Conservation (phyloP, 2,888 invertebrate genomes). For the Lamproptera curius region DNA sequence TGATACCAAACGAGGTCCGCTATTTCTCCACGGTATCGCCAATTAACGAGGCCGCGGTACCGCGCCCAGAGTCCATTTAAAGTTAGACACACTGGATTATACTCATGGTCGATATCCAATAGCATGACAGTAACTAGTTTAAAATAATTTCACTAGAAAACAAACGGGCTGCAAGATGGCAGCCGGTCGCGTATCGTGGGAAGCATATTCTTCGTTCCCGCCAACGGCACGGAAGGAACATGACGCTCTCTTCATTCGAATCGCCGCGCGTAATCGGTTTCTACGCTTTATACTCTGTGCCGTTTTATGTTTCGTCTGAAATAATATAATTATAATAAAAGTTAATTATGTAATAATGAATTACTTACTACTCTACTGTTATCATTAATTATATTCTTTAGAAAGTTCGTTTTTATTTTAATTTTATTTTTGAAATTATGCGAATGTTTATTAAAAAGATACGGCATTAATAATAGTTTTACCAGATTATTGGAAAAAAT, state of each 20-base stretch:
- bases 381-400: too few relatives aligned
- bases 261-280: slow-evolving; percentile 4
- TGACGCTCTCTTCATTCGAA: slow-evolving; percentile 14
- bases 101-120: slow-evolving; percentile 16
- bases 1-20: slow-evolving; percentile 4
- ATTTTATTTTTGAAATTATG: too few relatives aligned
- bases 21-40: neutral
- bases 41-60: slow-evolving; percentile 2
- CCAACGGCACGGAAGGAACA: slow-evolving; percentile 23
- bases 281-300: too few relatives aligned
- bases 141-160: slow-evolving; percentile 30
- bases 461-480: too few relatives aligned
- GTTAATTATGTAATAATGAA: too few relatives aligned
- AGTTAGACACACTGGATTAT: slow-evolving; percentile 12
- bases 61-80: slow-evolving; percentile 11
- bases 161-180: slow-evolving; percentile 24
- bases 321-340: neutral
- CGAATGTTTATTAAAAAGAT: too few relatives aligned
- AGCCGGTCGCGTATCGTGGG: slow-evolving; percentile 23
- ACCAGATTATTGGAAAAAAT: too few relatives aligned
- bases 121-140: slow-evolving; percentile 24
- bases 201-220: slow-evolving; percentile 23
- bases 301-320: neutral
- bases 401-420: too few relatives aligned
- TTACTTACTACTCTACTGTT: too few relatives aligned